Conservation (phyloP, 2,113 vertebrate species). For the Oenanthe melanoleuca region DNA sequence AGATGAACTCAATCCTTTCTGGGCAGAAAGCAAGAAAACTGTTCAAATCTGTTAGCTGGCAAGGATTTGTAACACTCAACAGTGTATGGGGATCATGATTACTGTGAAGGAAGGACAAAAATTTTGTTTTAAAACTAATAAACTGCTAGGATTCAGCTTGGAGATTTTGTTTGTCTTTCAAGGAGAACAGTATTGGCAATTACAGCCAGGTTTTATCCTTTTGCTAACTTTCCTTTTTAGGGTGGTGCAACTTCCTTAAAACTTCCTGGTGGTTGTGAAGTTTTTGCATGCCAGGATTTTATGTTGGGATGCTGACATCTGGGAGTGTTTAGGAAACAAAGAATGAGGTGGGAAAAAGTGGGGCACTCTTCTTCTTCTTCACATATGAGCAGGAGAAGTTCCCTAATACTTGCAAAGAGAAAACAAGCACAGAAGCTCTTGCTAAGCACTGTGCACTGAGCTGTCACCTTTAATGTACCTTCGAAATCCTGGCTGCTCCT, state of each 20-base stretch:
- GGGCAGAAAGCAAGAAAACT: background rate
- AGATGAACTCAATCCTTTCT: constrained; percentile 28
- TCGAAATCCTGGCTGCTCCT: constrained; percentile 64
- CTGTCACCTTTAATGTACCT: constrained; percentile 83
- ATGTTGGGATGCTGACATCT: background rate
- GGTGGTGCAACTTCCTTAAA: background rate
- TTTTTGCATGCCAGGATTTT: background rate
- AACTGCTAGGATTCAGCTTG: background rate
- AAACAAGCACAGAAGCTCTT: constrained; percentile 66
- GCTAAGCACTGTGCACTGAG: constrained; percentile 73
- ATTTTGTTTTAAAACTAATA: background rate
- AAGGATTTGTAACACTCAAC: background rate
- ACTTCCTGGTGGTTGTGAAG: background rate
- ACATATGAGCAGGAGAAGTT: background rate
- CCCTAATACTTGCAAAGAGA: constrained; percentile 51
- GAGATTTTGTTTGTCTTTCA: background rate
- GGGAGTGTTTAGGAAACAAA: background rate
- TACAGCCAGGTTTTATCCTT: background rate
- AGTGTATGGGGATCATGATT: background rate
- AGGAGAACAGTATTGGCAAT: background rate
- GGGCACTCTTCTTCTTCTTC: background rate
- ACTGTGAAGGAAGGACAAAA: background rate
- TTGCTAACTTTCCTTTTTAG: background rate
- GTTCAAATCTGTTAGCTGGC: background rate
- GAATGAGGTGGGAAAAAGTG: background rate